Evolutionary conservation across 2,888 invertebrate species (phyloP).

Genomic region (Trichopria drosophilae): DNA sequence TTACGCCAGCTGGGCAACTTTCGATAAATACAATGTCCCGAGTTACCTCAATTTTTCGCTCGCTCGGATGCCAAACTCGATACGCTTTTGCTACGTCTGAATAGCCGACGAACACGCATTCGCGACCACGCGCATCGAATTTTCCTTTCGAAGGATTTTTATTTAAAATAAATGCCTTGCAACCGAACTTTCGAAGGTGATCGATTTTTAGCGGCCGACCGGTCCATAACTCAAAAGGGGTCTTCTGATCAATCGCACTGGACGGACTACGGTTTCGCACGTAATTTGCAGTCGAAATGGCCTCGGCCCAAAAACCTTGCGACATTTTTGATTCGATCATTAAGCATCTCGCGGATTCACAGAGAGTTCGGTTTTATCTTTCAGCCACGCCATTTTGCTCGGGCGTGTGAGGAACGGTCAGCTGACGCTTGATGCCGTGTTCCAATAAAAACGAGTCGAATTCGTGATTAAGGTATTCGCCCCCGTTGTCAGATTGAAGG

Average conservation of each 20-base stretch:
- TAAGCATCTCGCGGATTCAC: constrained; percentile 40
- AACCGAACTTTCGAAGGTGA: constrained; percentile 36
- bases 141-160: constrained; percentile 20
- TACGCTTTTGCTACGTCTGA: constrained; percentile 24
- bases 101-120: constrained; percentile 23
- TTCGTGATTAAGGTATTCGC: constrained; percentile 11
- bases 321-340: constrained; percentile 34
- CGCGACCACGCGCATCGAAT: constrained; percentile 22
- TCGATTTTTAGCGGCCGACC: constrained; percentile 24
- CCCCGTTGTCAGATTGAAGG: constrained; percentile 24
- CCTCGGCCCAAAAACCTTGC: constrained; percentile 28
- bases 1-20: too few species aligned
- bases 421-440: constrained; percentile 30
- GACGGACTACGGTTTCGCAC: constrained; percentile 26
- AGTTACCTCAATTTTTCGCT: constrained; percentile 16
- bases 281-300: constrained; percentile 22
- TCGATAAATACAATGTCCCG: constrained; percentile 19
- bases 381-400: constrained; percentile 43
- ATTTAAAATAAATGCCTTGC: constrained; percentile 16
- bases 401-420: not conserved
- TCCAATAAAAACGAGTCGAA: constrained; percentile 2
- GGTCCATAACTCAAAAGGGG: constrained; percentile 24
- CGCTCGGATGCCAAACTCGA: constrained; percentile 10
- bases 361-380: constrained; percentile 40
- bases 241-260: constrained; percentile 12